Conservation (phyloP, 2,888 invertebrate genomes). For the Drosophila pegasa region DNA sequence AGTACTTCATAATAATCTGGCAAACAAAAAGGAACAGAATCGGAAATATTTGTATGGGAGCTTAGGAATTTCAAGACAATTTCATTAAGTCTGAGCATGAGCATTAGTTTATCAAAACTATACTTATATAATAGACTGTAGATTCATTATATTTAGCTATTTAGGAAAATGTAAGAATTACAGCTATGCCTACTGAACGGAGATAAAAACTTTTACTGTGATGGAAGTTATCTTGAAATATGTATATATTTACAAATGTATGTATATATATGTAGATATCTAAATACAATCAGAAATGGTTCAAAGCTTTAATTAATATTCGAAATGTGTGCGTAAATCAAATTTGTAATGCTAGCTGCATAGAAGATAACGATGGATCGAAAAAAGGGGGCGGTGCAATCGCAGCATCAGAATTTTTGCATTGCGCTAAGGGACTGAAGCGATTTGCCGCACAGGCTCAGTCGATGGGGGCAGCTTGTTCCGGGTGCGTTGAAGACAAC, state of each 20-base stretch:
- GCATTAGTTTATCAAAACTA: too few relatives aligned
- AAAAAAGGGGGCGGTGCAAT: conserved; percentile 21
- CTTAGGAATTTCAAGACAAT: too few relatives aligned
- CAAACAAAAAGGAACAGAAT: too few relatives aligned
- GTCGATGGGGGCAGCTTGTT: conserved; percentile 19
- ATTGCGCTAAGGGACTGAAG: conserved; percentile 15
- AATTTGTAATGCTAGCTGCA: conserved; percentile 43
- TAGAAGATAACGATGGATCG: conserved; percentile 34
- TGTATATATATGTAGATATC: too few relatives aligned
- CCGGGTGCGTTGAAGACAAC: conserved; percentile 34
- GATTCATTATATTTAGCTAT: too few relatives aligned
- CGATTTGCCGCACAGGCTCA: background rate
- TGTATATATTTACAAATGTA: background rate
- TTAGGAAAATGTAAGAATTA: too few relatives aligned
- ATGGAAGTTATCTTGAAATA: background rate
- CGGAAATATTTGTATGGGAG: too few relatives aligned
- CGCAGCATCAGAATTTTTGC: conserved; percentile 32
- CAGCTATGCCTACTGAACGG: background rate
- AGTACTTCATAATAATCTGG: too few relatives aligned
- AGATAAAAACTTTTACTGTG: background rate
- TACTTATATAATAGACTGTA: too few relatives aligned
- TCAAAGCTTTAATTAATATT: conserved; percentile 30
- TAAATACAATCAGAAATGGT: background rate
- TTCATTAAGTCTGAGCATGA: too few relatives aligned
- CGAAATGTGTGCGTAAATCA: conserved; percentile 25